These are phyloP conservation scores for Mechanitis mazaeus DNA, from an alignment of 2,888 invertebrate species.

Conservation along the genomic window DNA sequence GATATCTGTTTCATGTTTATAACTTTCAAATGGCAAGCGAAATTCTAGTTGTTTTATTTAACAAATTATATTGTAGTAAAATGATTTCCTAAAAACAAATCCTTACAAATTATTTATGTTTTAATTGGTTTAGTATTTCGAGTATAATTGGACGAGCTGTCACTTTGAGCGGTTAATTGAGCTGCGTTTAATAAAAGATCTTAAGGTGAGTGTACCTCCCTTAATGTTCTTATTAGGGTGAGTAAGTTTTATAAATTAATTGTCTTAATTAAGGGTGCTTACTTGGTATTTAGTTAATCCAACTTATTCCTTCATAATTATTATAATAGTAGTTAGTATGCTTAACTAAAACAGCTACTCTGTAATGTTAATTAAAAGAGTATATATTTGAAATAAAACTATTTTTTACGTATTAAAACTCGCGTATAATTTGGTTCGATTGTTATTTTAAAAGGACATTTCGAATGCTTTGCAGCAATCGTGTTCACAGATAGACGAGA, in stretches of 20 bases:
- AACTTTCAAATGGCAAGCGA: neutral
- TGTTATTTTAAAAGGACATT: no score
- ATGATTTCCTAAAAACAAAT: conserved; percentile 20
- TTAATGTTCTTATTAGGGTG: neutral
- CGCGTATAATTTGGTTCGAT: no score
- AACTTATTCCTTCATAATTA: no score
- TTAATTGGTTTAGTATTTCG: conserved; percentile 43
- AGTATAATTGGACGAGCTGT: conserved; percentile 45
- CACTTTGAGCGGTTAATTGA: conserved; percentile 39
- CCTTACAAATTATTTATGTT: conserved; percentile 25
- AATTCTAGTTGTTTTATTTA: neutral
- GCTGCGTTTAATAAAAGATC: conserved; percentile 28
- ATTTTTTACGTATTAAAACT: no score
- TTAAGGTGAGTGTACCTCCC: conserved; percentile 1
- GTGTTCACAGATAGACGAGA: no score
- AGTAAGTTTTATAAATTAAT: conserved; percentile 1
- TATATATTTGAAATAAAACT: no score
- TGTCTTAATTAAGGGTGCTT: conserved; percentile 8
- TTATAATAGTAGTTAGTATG: no score
- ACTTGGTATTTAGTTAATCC: no score
- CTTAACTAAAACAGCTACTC: no score
- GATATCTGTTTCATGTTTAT: neutral
- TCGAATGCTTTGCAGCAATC: no score
- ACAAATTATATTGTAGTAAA: neutral
- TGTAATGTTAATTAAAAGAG: no score